These are phyloP conservation scores for Phania funesta DNA, from an alignment of 2,888 invertebrate species.

Conservation along the genomic window DNA sequence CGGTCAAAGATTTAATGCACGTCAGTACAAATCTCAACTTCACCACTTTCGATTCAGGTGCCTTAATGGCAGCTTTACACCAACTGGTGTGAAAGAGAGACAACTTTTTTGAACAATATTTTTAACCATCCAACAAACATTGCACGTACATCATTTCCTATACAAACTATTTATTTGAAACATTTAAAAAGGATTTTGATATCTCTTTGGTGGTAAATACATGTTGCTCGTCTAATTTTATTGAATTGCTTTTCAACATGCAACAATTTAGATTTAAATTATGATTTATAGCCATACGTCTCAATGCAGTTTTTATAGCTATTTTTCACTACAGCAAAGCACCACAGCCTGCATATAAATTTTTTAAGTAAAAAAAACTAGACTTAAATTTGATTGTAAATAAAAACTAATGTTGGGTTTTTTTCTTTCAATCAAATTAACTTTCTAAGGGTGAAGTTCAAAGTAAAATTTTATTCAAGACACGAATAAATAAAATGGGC, in stretches of 20 bases:
- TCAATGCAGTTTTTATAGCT: neutral
- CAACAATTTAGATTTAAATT: slow-evolving; percentile 41
- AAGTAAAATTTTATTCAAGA: slow-evolving; percentile 39
- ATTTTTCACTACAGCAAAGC: neutral
- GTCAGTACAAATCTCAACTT: too few species aligned
- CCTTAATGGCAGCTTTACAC: too few species aligned
- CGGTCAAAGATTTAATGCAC: too few species aligned
- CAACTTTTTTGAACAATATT: too few species aligned
- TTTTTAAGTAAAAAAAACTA: neutral
- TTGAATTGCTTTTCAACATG: slow-evolving; percentile 42
- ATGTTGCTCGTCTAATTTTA: neutral
- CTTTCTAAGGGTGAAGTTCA: slow-evolving; percentile 60
- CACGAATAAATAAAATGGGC: neutral
- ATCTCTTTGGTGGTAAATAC: neutral
- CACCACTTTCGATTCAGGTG: too few species aligned
- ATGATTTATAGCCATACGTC: slow-evolving; percentile 25
- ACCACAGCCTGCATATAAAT: slow-evolving; percentile 25
- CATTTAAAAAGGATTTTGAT: neutral
- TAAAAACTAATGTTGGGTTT: neutral
- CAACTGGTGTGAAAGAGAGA: too few species aligned
- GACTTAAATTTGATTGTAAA: slow-evolving; percentile 14
- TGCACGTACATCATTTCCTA: too few species aligned
- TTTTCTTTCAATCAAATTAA: slow-evolving; percentile 24
- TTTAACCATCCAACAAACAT: too few species aligned
- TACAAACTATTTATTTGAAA: too few species aligned